Evolutionary conservation across 2,888 invertebrate species (phyloP).

Genomic region (Scaptomyza parva): DNA sequence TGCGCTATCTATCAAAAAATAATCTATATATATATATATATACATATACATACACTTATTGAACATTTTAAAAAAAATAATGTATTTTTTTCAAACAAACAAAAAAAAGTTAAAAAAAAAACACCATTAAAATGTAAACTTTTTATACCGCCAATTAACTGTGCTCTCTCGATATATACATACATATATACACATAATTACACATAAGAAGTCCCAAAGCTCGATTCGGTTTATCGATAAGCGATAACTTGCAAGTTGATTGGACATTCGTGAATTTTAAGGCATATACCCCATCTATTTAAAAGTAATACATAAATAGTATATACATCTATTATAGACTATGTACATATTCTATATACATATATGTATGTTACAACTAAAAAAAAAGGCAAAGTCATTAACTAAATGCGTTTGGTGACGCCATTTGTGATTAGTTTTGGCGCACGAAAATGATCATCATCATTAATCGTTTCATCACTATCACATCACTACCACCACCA

Average conservation of each 20-base stretch:
- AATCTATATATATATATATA: conserved; percentile 20
- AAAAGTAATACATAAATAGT: too few species aligned
- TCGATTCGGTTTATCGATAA: conserved; percentile 22
- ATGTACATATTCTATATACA: conserved; percentile 1
- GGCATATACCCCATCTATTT: conserved; percentile 39
- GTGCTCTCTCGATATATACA: conserved; percentile 73
- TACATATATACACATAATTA: conserved; percentile 44
- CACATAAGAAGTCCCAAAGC: conserved; percentile 17
- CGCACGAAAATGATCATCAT: background rate
- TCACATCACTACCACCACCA: too few species aligned
- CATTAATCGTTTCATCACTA: conserved; percentile 49
- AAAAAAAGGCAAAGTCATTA: conserved; percentile 23
- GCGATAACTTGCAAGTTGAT: conserved; percentile 13
- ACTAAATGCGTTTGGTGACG: conserved; percentile 61
- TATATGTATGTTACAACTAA: conserved; percentile 51
- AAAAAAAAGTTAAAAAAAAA: conserved; percentile 18
- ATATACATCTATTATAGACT: conserved; percentile 32
- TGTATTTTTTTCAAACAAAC: conserved; percentile 40
- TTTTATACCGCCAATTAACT: conserved; percentile 80
- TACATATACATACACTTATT: conserved; percentile 21
- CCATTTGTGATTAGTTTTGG: conserved; percentile 71
- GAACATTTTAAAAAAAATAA: conserved; percentile 37
- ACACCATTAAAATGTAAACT: conserved; percentile 53
- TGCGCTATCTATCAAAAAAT: conserved; percentile 50
- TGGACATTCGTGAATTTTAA: conserved; percentile 37